A percentile compares a stretch with the other conserved stretches of the same genome.
Evolutionary conservation across 2,888 invertebrate genomes (phyloP).

Genomic region (Lasioglossum marginatum): DNA sequence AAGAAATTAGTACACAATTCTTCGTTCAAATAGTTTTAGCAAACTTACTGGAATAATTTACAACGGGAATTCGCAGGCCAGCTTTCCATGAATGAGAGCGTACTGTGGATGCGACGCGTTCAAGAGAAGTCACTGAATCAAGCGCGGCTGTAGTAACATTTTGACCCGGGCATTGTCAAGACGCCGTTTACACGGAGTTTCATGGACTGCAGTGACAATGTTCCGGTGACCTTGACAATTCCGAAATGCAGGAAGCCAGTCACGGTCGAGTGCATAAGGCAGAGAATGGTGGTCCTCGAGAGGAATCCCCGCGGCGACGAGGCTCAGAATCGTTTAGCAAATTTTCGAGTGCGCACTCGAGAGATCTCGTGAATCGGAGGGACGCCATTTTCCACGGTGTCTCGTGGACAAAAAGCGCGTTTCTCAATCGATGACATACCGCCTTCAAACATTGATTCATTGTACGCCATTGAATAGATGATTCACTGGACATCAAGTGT

Average conservation of each 20-base stretch:
- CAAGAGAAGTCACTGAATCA: neutral
- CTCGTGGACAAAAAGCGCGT: constrained; percentile 65
- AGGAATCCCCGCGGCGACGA: constrained; percentile 16
- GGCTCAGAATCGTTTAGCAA: constrained; percentile 55
- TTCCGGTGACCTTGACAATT: constrained; percentile 1
- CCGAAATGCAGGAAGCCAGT: neutral
- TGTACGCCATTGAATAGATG: constrained; percentile 75
- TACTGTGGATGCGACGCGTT: neutral
- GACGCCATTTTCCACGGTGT: constrained; percentile 73
- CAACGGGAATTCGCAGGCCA: neutral
- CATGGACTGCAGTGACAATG: neutral
- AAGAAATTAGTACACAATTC: neutral
- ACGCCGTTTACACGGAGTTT: neutral
- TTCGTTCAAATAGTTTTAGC: neutral
- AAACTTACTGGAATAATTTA: neutral
- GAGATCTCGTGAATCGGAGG: constrained; percentile 53
- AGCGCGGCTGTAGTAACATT: neutral
- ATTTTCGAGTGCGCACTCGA: constrained; percentile 53
- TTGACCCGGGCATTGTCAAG: neutral
- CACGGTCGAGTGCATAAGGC: neutral
- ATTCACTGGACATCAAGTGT: constrained; percentile 74
- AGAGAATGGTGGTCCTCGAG: neutral
- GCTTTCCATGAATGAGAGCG: neutral
- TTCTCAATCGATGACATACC: constrained; percentile 69
- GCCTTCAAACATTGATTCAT: constrained; percentile 76